Base-by-base conservation (phyloP, 1,140 invertebrate genomes). In the Dendrolimus kikuchii region DNA sequence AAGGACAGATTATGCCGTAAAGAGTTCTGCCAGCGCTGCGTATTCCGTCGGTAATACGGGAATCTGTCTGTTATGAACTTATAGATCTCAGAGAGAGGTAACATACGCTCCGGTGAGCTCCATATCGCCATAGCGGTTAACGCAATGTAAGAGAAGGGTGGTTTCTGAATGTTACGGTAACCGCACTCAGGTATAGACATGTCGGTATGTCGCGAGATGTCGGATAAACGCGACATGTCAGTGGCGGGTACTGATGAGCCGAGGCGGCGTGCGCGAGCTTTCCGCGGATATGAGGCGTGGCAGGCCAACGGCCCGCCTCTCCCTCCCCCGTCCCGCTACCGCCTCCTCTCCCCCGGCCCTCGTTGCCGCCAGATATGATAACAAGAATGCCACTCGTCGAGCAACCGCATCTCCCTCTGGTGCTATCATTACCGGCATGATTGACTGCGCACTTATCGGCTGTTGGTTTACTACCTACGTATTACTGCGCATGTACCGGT, bases 111-210 rank as follows among this genome's bases (percentile, higher is more conserved):
- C 9, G 92, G 90, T 1, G 94, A 96, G 73, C 91, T 93, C 91
- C 95, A 95, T 59, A 98, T 97, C 10, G 96, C 96, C 96, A 97
- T 98, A 49, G 96, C 96, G 38, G 96, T 98, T 52, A 98, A 88
- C 5, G 95, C 95, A 71, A 98, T 98, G 83, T 98, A 98, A 38
- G 95, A 97, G 82, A 96, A 98, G 7, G 96, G 96, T 59, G 96
- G 96, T 86, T 98, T 98, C 77, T 95, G 94, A 77, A 94, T 94
- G 72, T 94, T 94, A 88, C 96, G 96, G 47, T 93, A 94, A 86
- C 95, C 95, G 64, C 94, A 89, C 60, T 93, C 93, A 45, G 95
- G 94, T 68, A 94, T 90, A 62, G 95, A 94, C 94, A 96, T 96
- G 10, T 23, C 23, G 23, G 23, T 23, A 23, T 23, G 23, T 23